Conservation (phyloP, 2,888 invertebrate species). For the Patella pellucida region DNA sequence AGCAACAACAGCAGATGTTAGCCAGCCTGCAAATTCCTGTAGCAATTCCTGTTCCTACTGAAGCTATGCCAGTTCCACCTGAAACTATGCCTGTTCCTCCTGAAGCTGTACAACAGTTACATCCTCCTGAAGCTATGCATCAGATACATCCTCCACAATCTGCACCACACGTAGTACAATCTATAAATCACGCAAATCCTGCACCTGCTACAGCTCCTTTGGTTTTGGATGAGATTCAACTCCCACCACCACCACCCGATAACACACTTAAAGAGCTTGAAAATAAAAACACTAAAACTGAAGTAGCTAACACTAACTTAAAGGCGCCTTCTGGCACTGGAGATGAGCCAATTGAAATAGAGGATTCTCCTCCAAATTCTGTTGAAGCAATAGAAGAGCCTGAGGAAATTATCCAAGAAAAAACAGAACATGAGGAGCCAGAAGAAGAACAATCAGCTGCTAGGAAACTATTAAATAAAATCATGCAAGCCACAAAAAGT, state of each 20-base stretch:
- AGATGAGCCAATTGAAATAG: conserved; percentile 3
- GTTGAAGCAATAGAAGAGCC: conserved; percentile 13
- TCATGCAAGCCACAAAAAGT: conserved; percentile 1
- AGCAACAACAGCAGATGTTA: neutral
- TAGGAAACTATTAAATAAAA: neutral
- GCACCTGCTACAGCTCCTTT: neutral
- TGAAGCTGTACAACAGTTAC: too few relatives aligned
- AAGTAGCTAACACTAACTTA: neutral
- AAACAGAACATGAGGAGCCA: neutral
- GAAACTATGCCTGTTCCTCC: neutral
- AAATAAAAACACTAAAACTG: conserved; percentile 8
- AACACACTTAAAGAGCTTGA: neutral
- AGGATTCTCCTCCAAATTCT: neutral
- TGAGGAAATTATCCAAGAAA: conserved; percentile 22
- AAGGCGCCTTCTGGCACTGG: neutral
- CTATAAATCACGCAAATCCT: conserved; percentile 6
- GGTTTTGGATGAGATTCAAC: conserved; percentile 13
- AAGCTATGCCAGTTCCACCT: neutral
- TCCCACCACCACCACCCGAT: conserved; percentile 16
- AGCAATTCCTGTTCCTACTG: neutral
- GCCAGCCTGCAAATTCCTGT: conserved; percentile 1
- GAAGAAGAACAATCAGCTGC: neutral
- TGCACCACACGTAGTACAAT: conserved; percentile 19
- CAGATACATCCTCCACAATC: conserved; percentile 22
- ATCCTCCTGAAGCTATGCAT: neutral